phyloP scores from a whole-genome alignment of 2,113 vertebrate genomes.

The Ariopsis seemanni region DNA sequence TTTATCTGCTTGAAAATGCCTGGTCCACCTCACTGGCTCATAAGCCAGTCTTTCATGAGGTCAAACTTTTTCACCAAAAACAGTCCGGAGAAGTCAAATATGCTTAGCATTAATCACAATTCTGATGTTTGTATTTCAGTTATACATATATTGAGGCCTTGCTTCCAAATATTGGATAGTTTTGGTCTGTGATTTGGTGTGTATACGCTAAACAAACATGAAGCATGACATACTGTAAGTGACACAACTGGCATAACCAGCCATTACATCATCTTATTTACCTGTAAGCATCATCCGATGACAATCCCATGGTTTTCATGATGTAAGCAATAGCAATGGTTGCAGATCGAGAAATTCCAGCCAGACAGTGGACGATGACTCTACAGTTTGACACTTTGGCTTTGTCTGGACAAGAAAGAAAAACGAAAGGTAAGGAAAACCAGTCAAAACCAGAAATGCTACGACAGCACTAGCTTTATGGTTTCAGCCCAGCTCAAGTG shows the following conservation, averaged over 20 bases:
- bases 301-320: constrained; percentile 98
- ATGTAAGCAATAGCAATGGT: constrained; percentile 98
- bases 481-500: constrained; percentile 28
- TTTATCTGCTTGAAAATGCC: not conserved
- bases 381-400: constrained; percentile 97
- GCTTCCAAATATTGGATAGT: no score
- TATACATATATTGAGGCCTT: not conserved
- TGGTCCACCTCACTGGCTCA: not conserved
- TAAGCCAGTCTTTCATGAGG: not conserved
- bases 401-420: constrained; percentile 79
- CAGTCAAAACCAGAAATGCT: constrained; percentile 48
- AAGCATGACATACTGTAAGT: not conserved
- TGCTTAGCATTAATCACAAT: not conserved
- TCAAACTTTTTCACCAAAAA: not conserved
- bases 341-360: constrained; percentile 93
- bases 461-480: constrained; percentile 34
- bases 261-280: constrained; percentile 55
- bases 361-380: constrained; percentile 96
- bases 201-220: not conserved
- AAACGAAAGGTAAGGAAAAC: constrained; percentile 1
- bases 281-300: constrained; percentile 97
- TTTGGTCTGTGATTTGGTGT: not conserved
- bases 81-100: not conserved
- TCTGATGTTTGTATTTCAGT: not conserved
- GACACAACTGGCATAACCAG: not conserved